These are phyloP conservation scores for Dipodomys stephensi DNA, from an alignment of 2,113 vertebrate species.

Conservation along the genomic window DNA sequence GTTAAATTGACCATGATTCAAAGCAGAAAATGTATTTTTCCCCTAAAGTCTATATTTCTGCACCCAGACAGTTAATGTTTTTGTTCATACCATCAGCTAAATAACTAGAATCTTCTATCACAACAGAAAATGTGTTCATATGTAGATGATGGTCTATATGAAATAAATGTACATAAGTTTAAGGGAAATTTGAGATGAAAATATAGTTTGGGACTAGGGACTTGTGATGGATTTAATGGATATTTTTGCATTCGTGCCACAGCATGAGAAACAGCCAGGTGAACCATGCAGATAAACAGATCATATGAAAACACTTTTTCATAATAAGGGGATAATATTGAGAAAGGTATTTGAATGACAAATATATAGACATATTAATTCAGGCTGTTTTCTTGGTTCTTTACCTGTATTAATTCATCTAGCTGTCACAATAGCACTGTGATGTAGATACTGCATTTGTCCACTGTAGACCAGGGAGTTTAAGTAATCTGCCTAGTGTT, in stretches of 20 bases:
- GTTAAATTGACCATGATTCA: conserved; percentile 33
- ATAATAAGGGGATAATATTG: not conserved
- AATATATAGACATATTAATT: conserved; percentile 9
- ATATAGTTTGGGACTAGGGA: not conserved
- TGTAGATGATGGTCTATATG: not conserved
- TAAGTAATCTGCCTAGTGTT: not conserved
- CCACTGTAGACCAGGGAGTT: not conserved
- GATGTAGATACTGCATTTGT: not conserved
- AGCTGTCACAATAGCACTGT: not conserved
- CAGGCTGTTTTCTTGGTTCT: not conserved
- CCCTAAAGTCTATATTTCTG: conserved; percentile 19
- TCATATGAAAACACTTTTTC: conserved; percentile 23
- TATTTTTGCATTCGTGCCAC: not conserved
- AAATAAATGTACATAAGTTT: conserved; percentile 11
- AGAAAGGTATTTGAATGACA: not conserved
- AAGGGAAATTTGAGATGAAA: not conserved
- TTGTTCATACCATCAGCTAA: not conserved
- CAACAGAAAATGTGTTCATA: not conserved
- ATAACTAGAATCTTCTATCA: not conserved
- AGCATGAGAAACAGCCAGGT: not conserved
- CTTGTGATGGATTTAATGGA: not conserved
- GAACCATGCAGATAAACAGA: not conserved
- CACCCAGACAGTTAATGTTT: conserved; percentile 7
- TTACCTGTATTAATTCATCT: conserved; percentile 23
- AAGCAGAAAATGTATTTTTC: conserved; percentile 6